Percentiles rank a stretch among this genome's conserved stretches.
Evolutionary conservation across 2,797 vertebrate genomes (phyloP).

Genomic region (Takifugu rubripes): DNA sequence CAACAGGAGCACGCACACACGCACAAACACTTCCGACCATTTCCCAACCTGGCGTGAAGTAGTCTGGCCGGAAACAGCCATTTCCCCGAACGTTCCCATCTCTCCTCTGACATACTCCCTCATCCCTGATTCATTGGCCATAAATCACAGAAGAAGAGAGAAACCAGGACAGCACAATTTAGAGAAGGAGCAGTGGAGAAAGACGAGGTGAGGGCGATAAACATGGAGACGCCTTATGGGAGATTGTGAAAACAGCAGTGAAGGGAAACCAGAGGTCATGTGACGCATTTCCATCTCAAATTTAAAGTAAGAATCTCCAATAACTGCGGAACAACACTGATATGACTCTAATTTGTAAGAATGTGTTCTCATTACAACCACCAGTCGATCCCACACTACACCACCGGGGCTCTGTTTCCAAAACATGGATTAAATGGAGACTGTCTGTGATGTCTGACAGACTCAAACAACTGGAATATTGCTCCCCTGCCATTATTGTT

Average conservation of each 20-base stretch:
- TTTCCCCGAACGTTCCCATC: conserved; percentile 72
- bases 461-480: conserved; percentile 40
- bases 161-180: conserved; percentile 16
- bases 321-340: neutral
- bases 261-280: conserved; percentile 55
- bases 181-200: conserved; percentile 24
- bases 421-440: conserved; percentile 13
- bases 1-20: neutral
- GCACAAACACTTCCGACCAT: conserved; percentile 45
- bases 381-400: conserved; percentile 14
- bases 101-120: conserved; percentile 66
- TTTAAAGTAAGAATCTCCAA: conserved; percentile 1
- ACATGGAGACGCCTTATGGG: conserved; percentile 24
- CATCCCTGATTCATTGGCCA: conserved; percentile 70
- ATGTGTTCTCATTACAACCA: conserved; percentile 12
- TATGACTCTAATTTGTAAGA: conserved; percentile 9
- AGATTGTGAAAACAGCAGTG: conserved; percentile 38
- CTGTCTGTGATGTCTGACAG: conserved; percentile 19
- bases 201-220: conserved; percentile 18
- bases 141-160: conserved; percentile 61
- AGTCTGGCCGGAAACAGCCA: conserved; percentile 73
- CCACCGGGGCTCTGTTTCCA: conserved; percentile 5
- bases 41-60: conserved; percentile 67
- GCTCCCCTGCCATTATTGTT: neutral
- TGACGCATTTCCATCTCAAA: conserved; percentile 16